phyloP scores from a whole-genome alignment of 2,113 vertebrate genomes.

The Glaucomys volans region DNA sequence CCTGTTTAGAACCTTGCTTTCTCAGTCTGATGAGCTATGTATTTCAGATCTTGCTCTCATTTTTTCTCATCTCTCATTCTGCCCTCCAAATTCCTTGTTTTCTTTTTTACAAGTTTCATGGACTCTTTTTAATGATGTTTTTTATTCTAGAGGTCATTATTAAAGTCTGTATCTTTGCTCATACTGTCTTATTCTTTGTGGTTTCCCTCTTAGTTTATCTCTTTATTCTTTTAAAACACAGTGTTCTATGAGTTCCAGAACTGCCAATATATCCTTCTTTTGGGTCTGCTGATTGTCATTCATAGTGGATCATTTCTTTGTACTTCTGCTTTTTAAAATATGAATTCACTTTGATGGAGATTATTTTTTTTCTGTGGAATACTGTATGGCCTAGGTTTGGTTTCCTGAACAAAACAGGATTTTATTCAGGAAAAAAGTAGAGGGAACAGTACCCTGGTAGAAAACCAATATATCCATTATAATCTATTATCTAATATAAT shows the following conservation, averaged over 20 bases:
- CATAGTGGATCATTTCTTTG: background rate
- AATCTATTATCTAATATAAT: background rate
- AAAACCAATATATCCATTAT: background rate
- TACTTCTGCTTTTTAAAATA: background rate
- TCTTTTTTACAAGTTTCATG: conserved; percentile 47
- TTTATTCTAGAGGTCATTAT: conserved; percentile 52
- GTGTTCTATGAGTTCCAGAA: conserved; percentile 2
- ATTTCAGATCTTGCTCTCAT: background rate
- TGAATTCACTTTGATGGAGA: background rate
- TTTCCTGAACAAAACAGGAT: background rate
- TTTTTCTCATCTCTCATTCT: background rate
- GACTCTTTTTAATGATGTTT: conserved; percentile 50
- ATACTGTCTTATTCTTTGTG: conserved; percentile 33
- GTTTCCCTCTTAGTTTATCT: conserved; percentile 40
- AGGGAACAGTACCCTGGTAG: background rate
- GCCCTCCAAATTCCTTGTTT: background rate
- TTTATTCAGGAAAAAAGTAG: background rate
- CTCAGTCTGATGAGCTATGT: background rate
- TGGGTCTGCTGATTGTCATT: background rate
- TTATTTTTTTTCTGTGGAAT: background rate
- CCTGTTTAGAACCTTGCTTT: background rate
- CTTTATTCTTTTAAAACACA: conserved; percentile 38
- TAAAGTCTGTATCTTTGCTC: conserved; percentile 49
- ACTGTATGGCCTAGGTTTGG: background rate
- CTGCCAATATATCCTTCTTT: background rate